Evolutionary conservation across 1,140 invertebrate species (phyloP).

Genomic region (Psix sp.): DNA sequence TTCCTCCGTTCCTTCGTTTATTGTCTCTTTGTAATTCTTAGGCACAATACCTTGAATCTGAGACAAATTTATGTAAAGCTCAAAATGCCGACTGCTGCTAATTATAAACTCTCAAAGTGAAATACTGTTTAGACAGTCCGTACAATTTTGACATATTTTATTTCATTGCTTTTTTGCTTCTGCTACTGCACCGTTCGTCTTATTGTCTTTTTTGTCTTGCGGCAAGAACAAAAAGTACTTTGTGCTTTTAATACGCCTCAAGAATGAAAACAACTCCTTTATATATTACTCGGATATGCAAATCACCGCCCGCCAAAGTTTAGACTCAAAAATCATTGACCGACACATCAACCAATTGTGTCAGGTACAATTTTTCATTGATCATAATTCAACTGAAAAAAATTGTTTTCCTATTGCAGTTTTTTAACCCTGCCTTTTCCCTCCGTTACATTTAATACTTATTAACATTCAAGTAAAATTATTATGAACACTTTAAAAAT

Average conservation of each 20-base stretch:
- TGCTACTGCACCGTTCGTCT: conserved; percentile 4
- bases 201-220: conserved; percentile 16
- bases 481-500: no score
- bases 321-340: background rate
- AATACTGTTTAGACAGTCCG: conserved; percentile 34
- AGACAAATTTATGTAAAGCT: conserved; percentile 33
- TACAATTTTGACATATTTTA: conserved; percentile 31
- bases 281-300: conserved; percentile 1
- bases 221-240: conserved; percentile 22
- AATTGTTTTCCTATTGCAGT: no score
- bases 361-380: no score
- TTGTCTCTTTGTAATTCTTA: conserved; percentile 19
- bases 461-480: no score
- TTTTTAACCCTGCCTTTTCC: no score
- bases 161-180: conserved; percentile 10
- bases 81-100: conserved; percentile 25
- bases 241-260: conserved; percentile 2
- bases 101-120: conserved; percentile 35
- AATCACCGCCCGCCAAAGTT: background rate
- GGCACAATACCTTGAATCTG: conserved; percentile 21
- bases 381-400: no score
- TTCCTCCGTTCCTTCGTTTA: conserved; percentile 10
- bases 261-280: conserved; percentile 9
- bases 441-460: no score
- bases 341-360: no score